Percentiles rank a stretch among this genome's conserved stretches.
phyloP scores from a whole-genome alignment of 1,140 invertebrate genomes.

The Hydropsyche tenuis region DNA sequence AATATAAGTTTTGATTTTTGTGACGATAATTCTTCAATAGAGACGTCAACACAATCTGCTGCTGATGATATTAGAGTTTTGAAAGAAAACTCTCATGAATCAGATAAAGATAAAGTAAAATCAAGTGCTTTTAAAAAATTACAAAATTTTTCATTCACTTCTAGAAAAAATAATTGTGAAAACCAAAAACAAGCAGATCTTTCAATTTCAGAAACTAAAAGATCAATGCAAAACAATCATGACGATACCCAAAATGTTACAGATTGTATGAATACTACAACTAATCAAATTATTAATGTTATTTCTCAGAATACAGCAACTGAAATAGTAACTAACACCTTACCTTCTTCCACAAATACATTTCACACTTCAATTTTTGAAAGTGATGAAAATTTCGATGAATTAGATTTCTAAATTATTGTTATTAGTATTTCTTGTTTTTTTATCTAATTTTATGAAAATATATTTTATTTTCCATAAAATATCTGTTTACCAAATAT shows the following conservation, averaged over 20 bases:
- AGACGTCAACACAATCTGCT: no score
- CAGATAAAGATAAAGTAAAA: no score
- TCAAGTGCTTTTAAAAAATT: constrained; percentile 52
- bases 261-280: neutral
- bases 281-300: neutral
- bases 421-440: no score
- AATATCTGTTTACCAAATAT: no score
- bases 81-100: no score
- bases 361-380: constrained; percentile 60
- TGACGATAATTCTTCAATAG: constrained; percentile 22
- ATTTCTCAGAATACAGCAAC: neutral
- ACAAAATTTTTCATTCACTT: constrained; percentile 56
- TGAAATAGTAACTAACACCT: no score
- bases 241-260: neutral
- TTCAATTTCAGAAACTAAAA: neutral
- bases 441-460: no score
- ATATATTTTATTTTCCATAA: no score
- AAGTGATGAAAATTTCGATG: constrained; percentile 59
- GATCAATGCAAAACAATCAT: neutral
- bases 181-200: constrained; percentile 43
- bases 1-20: constrained; percentile 53
- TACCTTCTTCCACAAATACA: neutral
- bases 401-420: constrained; percentile 56
- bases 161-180: constrained; percentile 54
- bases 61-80: no score